phyloP scores from a whole-genome alignment of 2,113 vertebrate genomes.

The Cygnus buccinator region DNA sequence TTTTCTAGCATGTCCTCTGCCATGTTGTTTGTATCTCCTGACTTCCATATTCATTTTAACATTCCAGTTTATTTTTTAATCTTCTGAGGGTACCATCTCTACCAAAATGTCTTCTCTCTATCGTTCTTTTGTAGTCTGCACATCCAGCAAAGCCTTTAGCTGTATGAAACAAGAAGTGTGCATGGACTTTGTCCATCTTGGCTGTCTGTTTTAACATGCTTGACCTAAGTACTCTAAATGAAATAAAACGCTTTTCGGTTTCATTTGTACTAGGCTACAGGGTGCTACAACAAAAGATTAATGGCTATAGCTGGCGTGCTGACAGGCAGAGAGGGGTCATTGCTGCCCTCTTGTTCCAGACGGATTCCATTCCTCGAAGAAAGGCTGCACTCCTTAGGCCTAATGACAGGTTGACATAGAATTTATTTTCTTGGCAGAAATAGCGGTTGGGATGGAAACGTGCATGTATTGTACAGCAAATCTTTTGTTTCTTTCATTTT shows the following conservation, averaged over 20 bases:
- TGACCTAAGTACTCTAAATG: neutral
- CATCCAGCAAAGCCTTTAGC: neutral
- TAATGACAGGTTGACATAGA: neutral
- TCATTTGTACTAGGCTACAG: neutral
- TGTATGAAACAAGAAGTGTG: neutral
- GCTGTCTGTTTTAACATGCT: neutral
- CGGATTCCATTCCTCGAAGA: slow-evolving; percentile 17
- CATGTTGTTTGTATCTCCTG: fast-evolving
- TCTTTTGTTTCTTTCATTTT: slow-evolving; percentile 15
- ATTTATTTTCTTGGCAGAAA: slow-evolving; percentile 50
- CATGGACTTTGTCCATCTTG: neutral
- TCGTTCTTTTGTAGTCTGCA: neutral
- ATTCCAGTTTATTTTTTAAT: neutral
- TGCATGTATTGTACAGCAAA: neutral
- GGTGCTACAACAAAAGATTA: neutral
- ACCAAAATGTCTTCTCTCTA: neutral
- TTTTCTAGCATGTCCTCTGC: neutral
- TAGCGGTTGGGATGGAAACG: neutral
- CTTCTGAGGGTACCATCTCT: neutral
- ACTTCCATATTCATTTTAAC: neutral
- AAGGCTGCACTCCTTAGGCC: neutral
- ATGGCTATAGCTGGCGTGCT: neutral
- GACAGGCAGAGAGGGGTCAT: neutral
- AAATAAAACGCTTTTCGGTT: slow-evolving; percentile 15
- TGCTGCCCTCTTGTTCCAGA: slow-evolving; percentile 29